Conservation (phyloP, 2,797 vertebrate species). For the Pteronotus mesoamericanus region DNA sequence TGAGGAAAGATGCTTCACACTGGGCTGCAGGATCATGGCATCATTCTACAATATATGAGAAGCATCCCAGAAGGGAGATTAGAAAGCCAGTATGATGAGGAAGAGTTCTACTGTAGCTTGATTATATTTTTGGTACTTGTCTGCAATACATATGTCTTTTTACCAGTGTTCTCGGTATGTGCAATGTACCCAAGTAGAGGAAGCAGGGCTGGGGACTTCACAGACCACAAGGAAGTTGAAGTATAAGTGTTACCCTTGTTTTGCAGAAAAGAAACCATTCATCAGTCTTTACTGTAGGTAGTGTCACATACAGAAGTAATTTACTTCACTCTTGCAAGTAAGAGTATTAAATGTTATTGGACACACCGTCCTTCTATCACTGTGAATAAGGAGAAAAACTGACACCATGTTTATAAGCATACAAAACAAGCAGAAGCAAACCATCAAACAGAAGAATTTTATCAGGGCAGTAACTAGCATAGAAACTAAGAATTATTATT, state of each 20-base stretch:
- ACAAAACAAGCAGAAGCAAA: conserved; percentile 34
- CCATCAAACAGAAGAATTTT: conserved; percentile 18
- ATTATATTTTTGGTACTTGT: background rate
- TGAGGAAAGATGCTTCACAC: background rate
- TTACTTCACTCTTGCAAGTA: background rate
- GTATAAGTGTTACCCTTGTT: background rate
- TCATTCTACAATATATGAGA: background rate
- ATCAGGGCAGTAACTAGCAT: conserved; percentile 21
- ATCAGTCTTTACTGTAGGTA: background rate
- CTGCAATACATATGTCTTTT: background rate
- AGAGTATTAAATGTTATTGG: background rate
- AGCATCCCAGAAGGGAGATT: background rate
- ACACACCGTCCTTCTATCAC: background rate
- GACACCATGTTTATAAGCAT: background rate
- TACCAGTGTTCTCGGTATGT: background rate
- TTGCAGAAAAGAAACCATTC: background rate
- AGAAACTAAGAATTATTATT: conserved; percentile 56
- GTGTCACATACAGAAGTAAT: background rate
- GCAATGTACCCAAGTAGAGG: background rate
- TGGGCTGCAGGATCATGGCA: background rate
- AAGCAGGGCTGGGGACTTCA: background rate
- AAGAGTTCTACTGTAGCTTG: background rate
- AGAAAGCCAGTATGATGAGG: background rate
- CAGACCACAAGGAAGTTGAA: background rate
- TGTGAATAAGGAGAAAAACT: background rate